Base-by-base conservation (phyloP, 2,888 invertebrate species). In the Mystacides longicornis region DNA sequence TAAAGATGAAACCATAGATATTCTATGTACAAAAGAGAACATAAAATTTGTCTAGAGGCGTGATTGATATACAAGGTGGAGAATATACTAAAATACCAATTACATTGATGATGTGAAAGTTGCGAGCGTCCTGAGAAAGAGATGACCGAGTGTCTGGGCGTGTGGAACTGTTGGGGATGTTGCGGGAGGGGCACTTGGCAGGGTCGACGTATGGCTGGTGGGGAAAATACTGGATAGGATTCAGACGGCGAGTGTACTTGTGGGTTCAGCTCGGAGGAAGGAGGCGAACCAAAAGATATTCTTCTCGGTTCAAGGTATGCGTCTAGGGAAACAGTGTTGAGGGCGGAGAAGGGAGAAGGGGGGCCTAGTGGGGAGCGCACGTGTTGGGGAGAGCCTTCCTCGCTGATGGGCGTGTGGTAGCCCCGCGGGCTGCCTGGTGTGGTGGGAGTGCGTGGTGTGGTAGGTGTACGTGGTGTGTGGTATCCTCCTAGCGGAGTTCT, bases 91-190 rank as follows among this genome's bases (percentile, higher is more conserved):
- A n/a, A n/a, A n/a, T n/a, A n/a, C n/a, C n/a, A n/a, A 42, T 87
- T 93, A 93, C 93, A 93, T 80, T 90, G 91, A 71, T 93, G 93
- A 80, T 93, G 93, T 64, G 92, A 92, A 66, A 79, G 76, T 55
- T 82, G 81, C 63, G 85, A 86, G 66, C 86, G 82, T 61, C 89
- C 87, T 62, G 87, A 85, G 67, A 85, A 83, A 62, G 88, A 86
- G 67, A 87, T 80, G 68, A 89, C 76, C 57, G 91, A 90, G 64
- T 87, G 85, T 61, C 88, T 79, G 50, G 84, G 84, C 47, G 81
- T 81, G 49, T 78, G 67, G 54, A 48, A 57, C 63, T 51, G 50
- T 63, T 51, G 52, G 2, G 52, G 51, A 31, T 22, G 47, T 48
- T 73, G 74, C 63, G 75, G 74, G 57, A 74, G 72, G 56, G 75